These are phyloP conservation scores for Stomatorhinus ivindoensis DNA, from an alignment of 2,113 vertebrate species.

Conservation along the genomic window DNA sequence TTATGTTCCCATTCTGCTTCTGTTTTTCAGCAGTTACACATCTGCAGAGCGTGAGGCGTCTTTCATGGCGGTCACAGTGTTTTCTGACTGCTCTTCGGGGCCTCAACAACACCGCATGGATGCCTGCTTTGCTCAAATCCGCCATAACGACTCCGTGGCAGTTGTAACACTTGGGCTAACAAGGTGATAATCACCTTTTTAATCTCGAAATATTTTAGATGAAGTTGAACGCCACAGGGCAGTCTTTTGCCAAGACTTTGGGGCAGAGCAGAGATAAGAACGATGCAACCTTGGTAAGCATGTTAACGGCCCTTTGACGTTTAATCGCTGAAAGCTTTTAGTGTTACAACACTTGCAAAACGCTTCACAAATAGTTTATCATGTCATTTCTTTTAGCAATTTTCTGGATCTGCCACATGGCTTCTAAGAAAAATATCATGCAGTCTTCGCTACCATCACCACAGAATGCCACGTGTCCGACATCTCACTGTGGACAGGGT, in stretches of 20 bases:
- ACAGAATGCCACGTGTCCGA: not conserved
- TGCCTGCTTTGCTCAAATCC: not conserved
- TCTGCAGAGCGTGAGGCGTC: not conserved
- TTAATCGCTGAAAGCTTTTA: not conserved
- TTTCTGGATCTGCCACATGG: not conserved
- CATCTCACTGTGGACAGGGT: not conserved
- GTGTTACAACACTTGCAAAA: not conserved
- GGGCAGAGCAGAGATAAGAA: not conserved
- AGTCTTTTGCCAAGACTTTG: not conserved
- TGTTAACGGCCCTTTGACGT: not conserved
- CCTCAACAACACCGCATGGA: not conserved
- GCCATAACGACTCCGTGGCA: not conserved
- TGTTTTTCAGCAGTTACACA: not conserved
- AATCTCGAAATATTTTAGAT: not conserved
- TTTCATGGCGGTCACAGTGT: not conserved
- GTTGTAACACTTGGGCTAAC: slow-evolving; percentile 11
- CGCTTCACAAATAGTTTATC: not conserved
- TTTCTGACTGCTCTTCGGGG: too few species aligned
- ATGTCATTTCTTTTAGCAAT: not conserved
- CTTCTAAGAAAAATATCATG: not conserved
- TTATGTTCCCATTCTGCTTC: not conserved
- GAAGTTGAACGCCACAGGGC: not conserved
- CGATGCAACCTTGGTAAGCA: not conserved
- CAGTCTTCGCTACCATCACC: not conserved
- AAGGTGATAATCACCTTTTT: slow-evolving; percentile 18